Conservation (phyloP, 23 tunicate genomes). For the Ascidia mentula region DNA sequence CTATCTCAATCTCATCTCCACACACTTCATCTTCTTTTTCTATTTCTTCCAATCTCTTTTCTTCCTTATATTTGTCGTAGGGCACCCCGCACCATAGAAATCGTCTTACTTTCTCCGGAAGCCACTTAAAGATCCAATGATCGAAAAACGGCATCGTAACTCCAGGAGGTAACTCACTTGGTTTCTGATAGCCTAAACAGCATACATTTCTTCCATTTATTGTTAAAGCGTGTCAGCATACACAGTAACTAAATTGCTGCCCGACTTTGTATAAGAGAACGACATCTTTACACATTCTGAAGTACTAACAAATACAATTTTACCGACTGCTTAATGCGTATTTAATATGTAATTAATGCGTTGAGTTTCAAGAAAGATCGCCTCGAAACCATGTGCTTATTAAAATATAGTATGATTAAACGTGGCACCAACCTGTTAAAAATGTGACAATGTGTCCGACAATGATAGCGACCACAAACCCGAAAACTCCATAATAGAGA, state of each 20-base stretch:
- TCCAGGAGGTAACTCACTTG: constrained; percentile 42
- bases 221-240: too few relatives aligned
- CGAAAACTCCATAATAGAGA: constrained; percentile 43
- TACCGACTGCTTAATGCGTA: too few relatives aligned
- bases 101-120: constrained; percentile 30
- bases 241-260: too few relatives aligned
- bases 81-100: constrained; percentile 47
- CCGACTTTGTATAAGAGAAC: too few relatives aligned
- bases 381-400: too few relatives aligned
- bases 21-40: neutral
- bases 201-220: too few relatives aligned
- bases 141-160: constrained; percentile 43
- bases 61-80: constrained; percentile 20
- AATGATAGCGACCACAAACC: constrained; percentile 49
- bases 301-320: too few relatives aligned
- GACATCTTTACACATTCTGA: too few relatives aligned
- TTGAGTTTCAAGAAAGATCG: too few relatives aligned
- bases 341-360: too few relatives aligned
- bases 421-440: constrained; percentile 75
- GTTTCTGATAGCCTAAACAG: constrained; percentile 45
- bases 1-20: neutral
- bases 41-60: neutral
- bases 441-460: constrained; percentile 44
- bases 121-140: constrained; percentile 43
- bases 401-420: too few relatives aligned